Conservation (phyloP, 2,797 vertebrate species). For the Protonibea diacanthus region DNA sequence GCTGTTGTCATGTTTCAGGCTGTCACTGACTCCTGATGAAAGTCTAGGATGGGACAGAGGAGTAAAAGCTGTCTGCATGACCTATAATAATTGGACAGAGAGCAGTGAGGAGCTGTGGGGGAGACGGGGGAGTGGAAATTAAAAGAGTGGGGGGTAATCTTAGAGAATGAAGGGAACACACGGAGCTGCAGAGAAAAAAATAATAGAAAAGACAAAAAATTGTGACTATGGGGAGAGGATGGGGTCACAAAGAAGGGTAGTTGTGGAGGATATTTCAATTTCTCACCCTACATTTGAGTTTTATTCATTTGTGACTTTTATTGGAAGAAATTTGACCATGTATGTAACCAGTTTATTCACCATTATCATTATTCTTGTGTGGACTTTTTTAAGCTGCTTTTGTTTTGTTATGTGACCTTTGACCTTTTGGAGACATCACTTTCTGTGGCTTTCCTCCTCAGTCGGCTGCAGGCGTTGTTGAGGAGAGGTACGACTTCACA, state of each 20-base stretch:
- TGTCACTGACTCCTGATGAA: slow-evolving; percentile 8
- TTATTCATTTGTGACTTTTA: not conserved
- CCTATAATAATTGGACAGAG: slow-evolving; percentile 25
- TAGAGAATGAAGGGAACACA: not conserved
- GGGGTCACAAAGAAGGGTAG: not conserved
- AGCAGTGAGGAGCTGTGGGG: not conserved
- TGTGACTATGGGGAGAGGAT: no score
- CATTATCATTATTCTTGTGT: no score
- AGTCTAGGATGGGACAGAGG: slow-evolving; percentile 6
- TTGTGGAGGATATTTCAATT: not conserved
- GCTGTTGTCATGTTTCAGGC: slow-evolving; percentile 21
- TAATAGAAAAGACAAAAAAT: slow-evolving; percentile 33
- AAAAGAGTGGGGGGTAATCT: not conserved
- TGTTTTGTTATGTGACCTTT: no score
- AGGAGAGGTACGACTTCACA: no score
- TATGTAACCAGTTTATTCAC: no score
- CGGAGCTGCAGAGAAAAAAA: not conserved
- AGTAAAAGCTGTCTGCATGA: slow-evolving; percentile 39
- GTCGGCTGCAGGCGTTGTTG: no score
- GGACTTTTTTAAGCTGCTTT: no score
- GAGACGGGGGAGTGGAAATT: not conserved
- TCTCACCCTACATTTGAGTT: not conserved
- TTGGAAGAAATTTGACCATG: no score
- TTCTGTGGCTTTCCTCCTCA: no score
- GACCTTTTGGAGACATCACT: no score